Conservation (phyloP, 92 coral and sea anemone species). For the Porites divaricata region DNA sequence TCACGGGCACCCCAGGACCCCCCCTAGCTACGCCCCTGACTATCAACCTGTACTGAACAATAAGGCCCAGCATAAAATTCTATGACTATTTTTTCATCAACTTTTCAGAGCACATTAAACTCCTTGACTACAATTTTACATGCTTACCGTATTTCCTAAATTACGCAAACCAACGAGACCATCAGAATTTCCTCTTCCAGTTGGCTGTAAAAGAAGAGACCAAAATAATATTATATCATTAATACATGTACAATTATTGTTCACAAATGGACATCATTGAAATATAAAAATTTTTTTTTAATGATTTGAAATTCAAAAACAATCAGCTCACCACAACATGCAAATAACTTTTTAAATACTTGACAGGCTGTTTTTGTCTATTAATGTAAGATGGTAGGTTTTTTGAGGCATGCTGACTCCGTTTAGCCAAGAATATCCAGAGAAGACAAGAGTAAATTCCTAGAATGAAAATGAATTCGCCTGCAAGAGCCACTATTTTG, state of each 20-base stretch:
- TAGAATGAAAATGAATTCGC: conserved; percentile 6
- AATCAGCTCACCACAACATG: neutral
- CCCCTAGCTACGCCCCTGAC: too few relatives aligned
- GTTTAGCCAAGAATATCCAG: conserved; percentile 25
- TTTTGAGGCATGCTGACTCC: neutral
- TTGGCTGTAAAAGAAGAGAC: conserved; percentile 69
- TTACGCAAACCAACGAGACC: conserved; percentile 95
- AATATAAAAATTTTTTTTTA: too few relatives aligned
- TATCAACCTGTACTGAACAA: too few relatives aligned
- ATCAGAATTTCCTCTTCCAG: conserved; percentile 65
- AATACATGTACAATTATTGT: too few relatives aligned
- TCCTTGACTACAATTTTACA: neutral
- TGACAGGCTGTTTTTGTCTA: neutral
- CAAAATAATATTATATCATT: too few relatives aligned
- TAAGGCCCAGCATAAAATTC: too few relatives aligned
- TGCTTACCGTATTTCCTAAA: conserved; percentile 95
- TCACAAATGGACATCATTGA: too few relatives aligned
- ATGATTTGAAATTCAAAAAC: neutral
- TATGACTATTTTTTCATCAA: too few relatives aligned
- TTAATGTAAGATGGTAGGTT: neutral
- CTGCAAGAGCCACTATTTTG: conserved; percentile 20
- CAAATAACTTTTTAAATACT: neutral
- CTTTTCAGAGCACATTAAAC: too few relatives aligned
- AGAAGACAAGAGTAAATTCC: conserved; percentile 33
- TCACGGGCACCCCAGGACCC: too few relatives aligned